Percentiles rank a stretch among this genome's conserved stretches.
Evolutionary conservation across 2,797 vertebrate genomes (phyloP).

Genomic region (Onychomys leucogaster): DNA sequence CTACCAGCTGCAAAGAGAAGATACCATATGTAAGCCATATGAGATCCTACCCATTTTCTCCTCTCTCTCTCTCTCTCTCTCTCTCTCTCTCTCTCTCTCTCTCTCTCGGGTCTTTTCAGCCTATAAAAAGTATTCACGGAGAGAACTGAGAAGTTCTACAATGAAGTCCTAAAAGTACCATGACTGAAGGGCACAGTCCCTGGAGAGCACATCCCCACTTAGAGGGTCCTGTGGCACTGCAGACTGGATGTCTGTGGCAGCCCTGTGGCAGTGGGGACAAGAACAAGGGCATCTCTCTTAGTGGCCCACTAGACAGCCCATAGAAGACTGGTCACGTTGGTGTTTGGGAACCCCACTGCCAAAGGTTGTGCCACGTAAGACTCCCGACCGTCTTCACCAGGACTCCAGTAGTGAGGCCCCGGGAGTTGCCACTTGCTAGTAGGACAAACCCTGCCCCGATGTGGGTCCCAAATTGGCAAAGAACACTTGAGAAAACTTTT

Average conservation of each 20-base stretch:
- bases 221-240: not conserved
- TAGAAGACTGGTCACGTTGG: not conserved
- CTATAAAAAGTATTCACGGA: not conserved
- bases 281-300: not conserved
- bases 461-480: not conserved
- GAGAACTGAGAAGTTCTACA: conserved; percentile 37
- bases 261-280: not conserved
- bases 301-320: not conserved
- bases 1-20: conserved; percentile 11
- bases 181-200: not conserved
- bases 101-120: not conserved
- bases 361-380: not conserved
- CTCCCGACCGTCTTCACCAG: not conserved
- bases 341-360: not conserved
- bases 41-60: not conserved
- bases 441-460: not conserved
- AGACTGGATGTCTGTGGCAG: not conserved
- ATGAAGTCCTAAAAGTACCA: not conserved
- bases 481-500: not conserved
- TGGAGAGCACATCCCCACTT: not conserved
- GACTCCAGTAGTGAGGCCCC: not conserved
- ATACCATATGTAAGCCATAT: not conserved
- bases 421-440: not conserved
- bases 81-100: not conserved
- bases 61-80: too few relatives aligned